Evolutionary conservation across 2,797 vertebrate genomes (phyloP).

Genomic region (Poecilia velifera): DNA sequence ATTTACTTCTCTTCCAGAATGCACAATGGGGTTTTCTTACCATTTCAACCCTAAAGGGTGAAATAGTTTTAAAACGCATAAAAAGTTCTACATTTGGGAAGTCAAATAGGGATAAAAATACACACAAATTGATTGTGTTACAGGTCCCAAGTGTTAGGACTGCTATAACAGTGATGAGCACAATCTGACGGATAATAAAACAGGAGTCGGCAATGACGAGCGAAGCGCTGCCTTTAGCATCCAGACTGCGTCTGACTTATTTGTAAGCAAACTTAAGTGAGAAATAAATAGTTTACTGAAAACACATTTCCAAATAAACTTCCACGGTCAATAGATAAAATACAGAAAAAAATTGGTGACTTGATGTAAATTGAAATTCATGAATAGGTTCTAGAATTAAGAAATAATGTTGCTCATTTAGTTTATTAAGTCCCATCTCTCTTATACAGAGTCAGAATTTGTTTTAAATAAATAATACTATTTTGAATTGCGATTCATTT

Average conservation of each 20-base stretch:
- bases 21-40: slow-evolving; percentile 5
- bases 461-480: not conserved
- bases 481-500: not conserved
- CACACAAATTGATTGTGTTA: not conserved
- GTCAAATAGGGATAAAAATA: not conserved
- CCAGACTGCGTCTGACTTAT: no score
- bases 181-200: no score
- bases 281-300: not conserved
- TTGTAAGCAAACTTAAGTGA: not conserved
- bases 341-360: not conserved
- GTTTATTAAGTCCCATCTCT: not conserved
- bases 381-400: not conserved
- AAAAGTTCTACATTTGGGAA: not conserved
- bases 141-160: no score
- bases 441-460: not conserved
- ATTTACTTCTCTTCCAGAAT: slow-evolving; percentile 6
- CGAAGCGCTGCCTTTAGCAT: no score
- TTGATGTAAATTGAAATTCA: not conserved
- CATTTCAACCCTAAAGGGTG: not conserved
- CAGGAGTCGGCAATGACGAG: no score
- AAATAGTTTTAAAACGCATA: not conserved
- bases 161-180: no score
- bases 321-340: not conserved
- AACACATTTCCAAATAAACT: not conserved
- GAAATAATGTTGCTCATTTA: not conserved